Base-by-base conservation (phyloP, 2,797 vertebrate genomes). In the Pitangus sulphuratus region DNA sequence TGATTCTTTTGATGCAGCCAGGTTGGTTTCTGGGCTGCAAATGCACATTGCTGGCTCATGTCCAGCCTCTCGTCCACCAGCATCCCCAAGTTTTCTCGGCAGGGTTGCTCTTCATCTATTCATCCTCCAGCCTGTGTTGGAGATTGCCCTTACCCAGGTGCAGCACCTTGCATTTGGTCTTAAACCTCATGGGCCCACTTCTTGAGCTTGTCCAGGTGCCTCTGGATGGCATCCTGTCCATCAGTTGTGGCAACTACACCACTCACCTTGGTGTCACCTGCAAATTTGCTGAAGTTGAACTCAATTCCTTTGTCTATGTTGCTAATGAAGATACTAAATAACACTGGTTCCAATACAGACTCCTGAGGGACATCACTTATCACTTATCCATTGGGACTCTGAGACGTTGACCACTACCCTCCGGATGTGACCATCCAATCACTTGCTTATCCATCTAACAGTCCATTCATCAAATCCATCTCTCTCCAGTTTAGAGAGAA, bases 351-450 rank as follows among this genome's bases (percentile, higher is more conserved):
- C 17, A 33, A 7, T 7, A 30, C 8, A 53, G 45, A 15, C 11
- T 6, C 28, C 68, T 72, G 37, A 65, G 60, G 37, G 28, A n/a
- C n/a, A 20, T 12, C 4, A 21, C 16, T 33, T 66, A 17, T 19
- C 39, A 21, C 53, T 33, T 3, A 6, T 30, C 39, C 51, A 21
- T 1, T 45, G 28, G n/a, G 45, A 39, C 11, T 21, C 37, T 33
- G 60, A 58, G 4, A 14, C 20, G 12, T 15, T 58, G 60, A 47
- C 64, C n/a, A 47, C n/a, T 66, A 33, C 44, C n/a, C 24, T 47
- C 64, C 13, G 12, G n/a, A 39, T 65, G 44, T 0, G 1, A 45
- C 28, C 37, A 16, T n/a, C n/a, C 11, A 24, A 8, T 11, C 37
- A 65, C 19, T 30, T 39, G 18, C 30, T 44, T 44, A 9, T 51